These are phyloP conservation scores for Psilopsiagon aymara DNA, from an alignment of 2,113 vertebrate species.

Conservation along the genomic window DNA sequence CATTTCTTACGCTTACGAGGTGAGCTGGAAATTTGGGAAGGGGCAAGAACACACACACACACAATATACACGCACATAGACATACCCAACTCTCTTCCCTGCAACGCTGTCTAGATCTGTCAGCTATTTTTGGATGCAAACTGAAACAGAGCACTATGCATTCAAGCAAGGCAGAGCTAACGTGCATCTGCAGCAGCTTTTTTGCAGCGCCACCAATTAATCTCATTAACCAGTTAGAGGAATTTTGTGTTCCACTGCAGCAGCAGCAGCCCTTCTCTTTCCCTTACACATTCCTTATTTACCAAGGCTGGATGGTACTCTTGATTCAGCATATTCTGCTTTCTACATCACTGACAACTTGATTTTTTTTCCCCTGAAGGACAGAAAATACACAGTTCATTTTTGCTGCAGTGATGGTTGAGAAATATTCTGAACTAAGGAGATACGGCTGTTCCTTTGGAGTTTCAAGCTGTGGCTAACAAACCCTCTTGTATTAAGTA, in stretches of 20 bases:
- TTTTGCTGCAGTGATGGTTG: constrained; percentile 11
- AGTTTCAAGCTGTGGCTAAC: background rate
- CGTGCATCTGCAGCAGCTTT: constrained; percentile 62
- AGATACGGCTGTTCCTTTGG: background rate
- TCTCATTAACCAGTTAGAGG: constrained; percentile 51
- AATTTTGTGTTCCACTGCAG: background rate
- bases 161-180: constrained; percentile 44
- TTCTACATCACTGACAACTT: background rate
- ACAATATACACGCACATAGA: background rate
- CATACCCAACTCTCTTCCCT: constrained; percentile 42
- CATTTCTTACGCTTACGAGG: constrained; percentile 43
- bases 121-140: constrained; percentile 59
- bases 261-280: background rate
- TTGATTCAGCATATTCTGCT: background rate
- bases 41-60: constrained; percentile 16
- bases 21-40: constrained; percentile 46
- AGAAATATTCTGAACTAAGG: background rate
- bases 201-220: constrained; percentile 20
- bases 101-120: constrained; percentile 30
- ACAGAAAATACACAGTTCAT: background rate
- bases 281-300: background rate
- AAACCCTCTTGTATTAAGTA: background rate
- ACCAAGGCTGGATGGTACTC: background rate
- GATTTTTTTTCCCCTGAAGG: background rate
- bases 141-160: constrained; percentile 50